Base-by-base conservation (phyloP, 2,888 invertebrate species). In the Brenthis ino region DNA sequence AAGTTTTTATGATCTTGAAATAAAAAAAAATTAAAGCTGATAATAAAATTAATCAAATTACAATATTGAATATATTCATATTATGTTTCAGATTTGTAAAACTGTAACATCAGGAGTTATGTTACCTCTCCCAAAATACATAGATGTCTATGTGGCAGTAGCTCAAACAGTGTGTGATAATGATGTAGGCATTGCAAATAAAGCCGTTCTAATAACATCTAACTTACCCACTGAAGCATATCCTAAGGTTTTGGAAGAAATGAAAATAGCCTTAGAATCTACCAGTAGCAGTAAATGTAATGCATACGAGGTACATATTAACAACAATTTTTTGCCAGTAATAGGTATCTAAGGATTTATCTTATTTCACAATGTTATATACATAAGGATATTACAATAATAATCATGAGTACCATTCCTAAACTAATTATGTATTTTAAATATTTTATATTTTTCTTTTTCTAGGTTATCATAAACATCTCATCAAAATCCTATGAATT, bases 281-380 rank as follows among this genome's bases (percentile, higher is more conserved):
- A 94, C 89, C 78, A 95, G 94, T 74, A 93, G 94, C 64, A 87
- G 94, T 65, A 93, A 95, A 76, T 95, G 96, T 80, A 94, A 96
- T 81, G 93, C 95, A 65, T 96, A 95, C 86, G 96, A 96, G 93
- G 95, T 95, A 24, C 69, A 28, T 57, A 37, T 53, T 43, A 11
- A 43, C 11, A 11, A 43, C 8, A 43, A 43, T 8, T 43, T 28
- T 43, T 11, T 2, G 8, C 2, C 37, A 43, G 37, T 43, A 37
- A 2, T 37, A 37, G 37, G 8, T 8, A 43, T 43, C 37, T 43
- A 43, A 43, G 8, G 11, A 11, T 43, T 43, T 43, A 11, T 43
- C 11, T 3, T 37, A 37, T 37, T 37, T 6, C 37, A 37, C 37
- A 8, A 47, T 24, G 16, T 4, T 57, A 43, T 57, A 11, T 20